A percentile compares a stretch with the other conserved stretches of the same genome.
Conservation (phyloP, 1,140 invertebrate genomes). For the Megalopta genalis region DNA sequence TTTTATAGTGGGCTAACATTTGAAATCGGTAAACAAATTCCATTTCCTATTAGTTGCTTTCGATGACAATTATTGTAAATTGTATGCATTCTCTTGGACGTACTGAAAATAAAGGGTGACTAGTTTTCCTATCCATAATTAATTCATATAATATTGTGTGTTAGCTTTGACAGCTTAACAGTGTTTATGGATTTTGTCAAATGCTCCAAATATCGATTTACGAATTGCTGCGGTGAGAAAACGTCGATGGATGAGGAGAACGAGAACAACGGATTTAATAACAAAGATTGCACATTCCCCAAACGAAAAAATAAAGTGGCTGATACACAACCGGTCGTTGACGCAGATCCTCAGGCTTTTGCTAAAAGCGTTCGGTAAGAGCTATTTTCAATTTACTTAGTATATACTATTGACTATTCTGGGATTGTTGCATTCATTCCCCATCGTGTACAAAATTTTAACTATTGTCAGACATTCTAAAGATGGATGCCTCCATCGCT, state of each 20-base stretch:
- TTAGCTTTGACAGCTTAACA: not conserved
- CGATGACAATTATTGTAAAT: not conserved
- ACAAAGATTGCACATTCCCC: constrained; percentile 21
- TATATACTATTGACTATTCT: not conserved
- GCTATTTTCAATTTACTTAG: constrained; percentile 7
- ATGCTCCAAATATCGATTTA: constrained; percentile 30
- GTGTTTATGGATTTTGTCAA: constrained; percentile 52
- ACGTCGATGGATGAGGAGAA: constrained; percentile 20
- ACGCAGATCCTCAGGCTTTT: constrained; percentile 7
- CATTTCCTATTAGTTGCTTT: not conserved
- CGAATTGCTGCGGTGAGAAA: constrained; percentile 42
- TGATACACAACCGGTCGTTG: constrained; percentile 8
- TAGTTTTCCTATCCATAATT: not conserved
- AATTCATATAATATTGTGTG: not conserved
- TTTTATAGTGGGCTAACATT: not conserved
- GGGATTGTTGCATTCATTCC: not conserved
- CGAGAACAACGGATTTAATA: constrained; percentile 31
- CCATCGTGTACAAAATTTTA: not conserved
- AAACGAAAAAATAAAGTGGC: constrained; percentile 40
- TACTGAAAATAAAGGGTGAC: not conserved
- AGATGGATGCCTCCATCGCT: constrained; percentile 11
- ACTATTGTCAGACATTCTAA: constrained; percentile 1
- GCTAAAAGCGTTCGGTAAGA: constrained; percentile 8
- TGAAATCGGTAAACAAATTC: not conserved
- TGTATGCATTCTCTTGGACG: not conserved